These are phyloP conservation scores for Sisor rabdophorus DNA, from an alignment of 2,113 vertebrate species.

Conservation along the genomic window DNA sequence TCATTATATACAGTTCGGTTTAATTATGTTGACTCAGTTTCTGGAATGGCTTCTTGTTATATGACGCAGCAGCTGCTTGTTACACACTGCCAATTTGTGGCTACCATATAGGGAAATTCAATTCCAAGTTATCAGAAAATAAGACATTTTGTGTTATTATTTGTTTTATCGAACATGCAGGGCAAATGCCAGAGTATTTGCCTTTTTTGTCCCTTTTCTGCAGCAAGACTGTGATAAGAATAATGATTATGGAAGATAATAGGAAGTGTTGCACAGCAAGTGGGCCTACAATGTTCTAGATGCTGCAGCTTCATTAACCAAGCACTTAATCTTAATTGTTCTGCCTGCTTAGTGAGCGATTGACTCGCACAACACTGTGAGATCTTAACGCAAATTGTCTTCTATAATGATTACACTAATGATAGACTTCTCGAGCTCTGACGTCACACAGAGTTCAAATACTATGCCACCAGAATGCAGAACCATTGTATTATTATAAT, in stretches of 20 bases:
- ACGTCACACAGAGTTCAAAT: constrained; percentile 15
- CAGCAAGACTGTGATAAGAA: constrained; percentile 15
- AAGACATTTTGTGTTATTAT: constrained; percentile 29
- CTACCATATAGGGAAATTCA: background rate
- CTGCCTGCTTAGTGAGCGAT: constrained; percentile 53
- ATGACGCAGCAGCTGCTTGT: constrained; percentile 3
- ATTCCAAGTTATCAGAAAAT: constrained; percentile 13
- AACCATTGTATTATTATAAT: constrained; percentile 34
- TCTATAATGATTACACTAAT: constrained; percentile 46
- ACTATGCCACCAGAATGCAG: constrained; percentile 28
- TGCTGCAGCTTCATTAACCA: constrained; percentile 51
- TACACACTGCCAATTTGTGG: background rate
- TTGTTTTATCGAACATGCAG: constrained; percentile 12
- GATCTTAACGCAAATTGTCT: constrained; percentile 46
- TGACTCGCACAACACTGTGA: constrained; percentile 42
- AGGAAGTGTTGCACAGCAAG: constrained; percentile 46
- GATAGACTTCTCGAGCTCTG: constrained; percentile 34
- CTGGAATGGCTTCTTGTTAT: background rate
- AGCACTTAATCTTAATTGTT: constrained; percentile 58
- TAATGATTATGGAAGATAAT: constrained; percentile 50
- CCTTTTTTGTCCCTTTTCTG: constrained; percentile 16
- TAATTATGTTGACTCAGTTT: constrained; percentile 19
- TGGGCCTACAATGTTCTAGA: constrained; percentile 38
- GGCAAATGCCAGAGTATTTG: background rate
- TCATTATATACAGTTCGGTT: background rate